Base-by-base conservation (phyloP, 2,113 vertebrate species). In the Varanus salvator region DNA sequence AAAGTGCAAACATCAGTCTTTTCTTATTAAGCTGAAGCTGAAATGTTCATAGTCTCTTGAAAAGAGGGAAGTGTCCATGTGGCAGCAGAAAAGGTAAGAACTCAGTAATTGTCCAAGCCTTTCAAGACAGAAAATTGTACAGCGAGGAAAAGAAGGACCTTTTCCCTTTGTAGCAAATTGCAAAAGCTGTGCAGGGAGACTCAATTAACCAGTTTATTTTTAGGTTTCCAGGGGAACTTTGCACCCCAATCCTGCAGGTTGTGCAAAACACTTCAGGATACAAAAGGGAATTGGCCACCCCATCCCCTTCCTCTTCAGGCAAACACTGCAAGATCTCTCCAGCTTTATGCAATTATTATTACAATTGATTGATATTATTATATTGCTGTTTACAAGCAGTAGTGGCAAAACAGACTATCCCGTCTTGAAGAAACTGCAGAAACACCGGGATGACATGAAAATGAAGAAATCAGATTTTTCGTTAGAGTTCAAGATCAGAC, bases 71-170 rank as follows among this genome's bases (percentile, higher is more conserved):
- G 91, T 92, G 92, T 93, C 90, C 89, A 93, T 0, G 1, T 86
- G 90, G 92, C 54, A 83, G 94, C 86, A 60, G 54, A 57, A 94
- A 94, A 92, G 83, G 92, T 92, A 95, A 92, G 80, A 95, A 94
- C 77, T 89, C 68, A 84, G 90, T 95, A 95, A 95, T 95, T 96
- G 93, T 94, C 93, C 92, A 93, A 96, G 92, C 77, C 92, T 94
- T 96, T 95, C 93, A 95, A 94, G 88, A 87, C 78, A 93, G 68
- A 95, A 93, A 87, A 15, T 90, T 94, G 93, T 93, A 84, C 82
- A 9, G 85, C 84, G 90, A 71, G 85, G 89, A 93, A 89, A 76
- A 68, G 52, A 88, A 21, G 71, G 91, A 92, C 86, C 92, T 92
- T 93, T 85, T 88, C 64, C 87, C 91, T 90, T 90, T 90, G 71